phyloP scores from a whole-genome alignment of 2,113 vertebrate genomes.

The Megaceryle maxima region DNA sequence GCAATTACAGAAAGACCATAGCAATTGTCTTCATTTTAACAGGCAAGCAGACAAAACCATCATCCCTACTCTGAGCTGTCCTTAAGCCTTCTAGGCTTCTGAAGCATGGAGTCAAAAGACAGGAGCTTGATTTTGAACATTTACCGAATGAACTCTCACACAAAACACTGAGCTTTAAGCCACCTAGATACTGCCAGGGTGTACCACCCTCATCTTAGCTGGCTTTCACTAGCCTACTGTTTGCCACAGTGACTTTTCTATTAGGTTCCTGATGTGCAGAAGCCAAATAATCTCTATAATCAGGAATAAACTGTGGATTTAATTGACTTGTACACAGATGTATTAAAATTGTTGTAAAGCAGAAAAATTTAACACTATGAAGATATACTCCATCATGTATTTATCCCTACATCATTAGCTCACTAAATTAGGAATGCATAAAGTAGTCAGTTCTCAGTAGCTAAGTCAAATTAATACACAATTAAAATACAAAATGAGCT shows the following conservation, averaged over 20 bases:
- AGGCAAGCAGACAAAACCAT: not conserved
- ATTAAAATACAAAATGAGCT: conserved; percentile 56
- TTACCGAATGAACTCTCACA: not conserved
- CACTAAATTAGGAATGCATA: conserved; percentile 57
- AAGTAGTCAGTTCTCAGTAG: conserved; percentile 46
- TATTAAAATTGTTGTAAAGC: conserved; percentile 39
- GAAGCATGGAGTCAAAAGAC: not conserved
- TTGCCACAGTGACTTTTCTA: not conserved
- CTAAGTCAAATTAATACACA: conserved; percentile 64
- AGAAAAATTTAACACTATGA: not conserved
- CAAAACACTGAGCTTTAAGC: not conserved
- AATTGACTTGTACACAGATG: conserved; percentile 21
- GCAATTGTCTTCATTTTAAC: not conserved
- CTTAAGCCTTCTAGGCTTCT: not conserved
- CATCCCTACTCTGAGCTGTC: not conserved
- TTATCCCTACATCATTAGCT: conserved; percentile 67
- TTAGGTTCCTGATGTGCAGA: not conserved
- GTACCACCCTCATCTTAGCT: too few relatives aligned
- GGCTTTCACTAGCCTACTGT: not conserved
- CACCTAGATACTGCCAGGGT: not conserved
- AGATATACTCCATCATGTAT: conserved; percentile 19
- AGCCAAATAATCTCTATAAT: not conserved
- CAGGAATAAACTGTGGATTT: not conserved
- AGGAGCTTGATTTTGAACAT: not conserved
- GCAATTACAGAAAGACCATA: not conserved